Base-by-base conservation (phyloP, 1,140 invertebrate species). In the Saccostrea glomerata region DNA sequence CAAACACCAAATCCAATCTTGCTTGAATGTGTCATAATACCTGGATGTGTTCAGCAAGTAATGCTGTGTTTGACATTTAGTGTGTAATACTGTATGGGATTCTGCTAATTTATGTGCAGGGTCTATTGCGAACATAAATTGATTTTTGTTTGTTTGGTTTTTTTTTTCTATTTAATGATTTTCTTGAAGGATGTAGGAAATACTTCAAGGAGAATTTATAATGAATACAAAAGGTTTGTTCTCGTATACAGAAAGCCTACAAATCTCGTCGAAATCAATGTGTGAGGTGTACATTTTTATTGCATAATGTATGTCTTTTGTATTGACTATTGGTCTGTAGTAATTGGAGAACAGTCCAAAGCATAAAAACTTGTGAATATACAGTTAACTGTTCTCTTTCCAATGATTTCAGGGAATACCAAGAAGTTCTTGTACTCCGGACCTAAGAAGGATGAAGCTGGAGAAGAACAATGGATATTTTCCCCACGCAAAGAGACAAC, bases 401-500 rank as follows among this genome's bases (percentile, higher is more conserved):
- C 13, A 23, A 73, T 73, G 66, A 73, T 86, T 88, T n/a, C 86
- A 92, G 90, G 91, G 60, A 89, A 89, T 40, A 88, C 90, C 47
- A 92, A 92, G 89, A 92, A 92, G 90, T 92, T 92, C 84, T 73
- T 92, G 86, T 92, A 92, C 70, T 88, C 87, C 56, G 89, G 91
- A n/a, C 86, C 91, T 15, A 89, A 91, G 36, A 87, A 89, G 63
- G 87, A 91, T 15, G 87, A 86, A n/a, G 60, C 84, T 47, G 54
- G 85, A 60, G 88, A 90, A 17, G 88, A 92, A 30, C 86, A 89
- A 84, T 90, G 89, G 91, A 90, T 87, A 15, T 91, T 90, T 84
- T 73, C 89, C 73, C 90, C 90, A 47, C 84, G 84, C 30, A 90
- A 90, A 77, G 77, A 90, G 60, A 77, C 86, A 12, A 56, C 13